Conservation (phyloP, 2,888 invertebrate species). For the Tenodera sinensis region DNA sequence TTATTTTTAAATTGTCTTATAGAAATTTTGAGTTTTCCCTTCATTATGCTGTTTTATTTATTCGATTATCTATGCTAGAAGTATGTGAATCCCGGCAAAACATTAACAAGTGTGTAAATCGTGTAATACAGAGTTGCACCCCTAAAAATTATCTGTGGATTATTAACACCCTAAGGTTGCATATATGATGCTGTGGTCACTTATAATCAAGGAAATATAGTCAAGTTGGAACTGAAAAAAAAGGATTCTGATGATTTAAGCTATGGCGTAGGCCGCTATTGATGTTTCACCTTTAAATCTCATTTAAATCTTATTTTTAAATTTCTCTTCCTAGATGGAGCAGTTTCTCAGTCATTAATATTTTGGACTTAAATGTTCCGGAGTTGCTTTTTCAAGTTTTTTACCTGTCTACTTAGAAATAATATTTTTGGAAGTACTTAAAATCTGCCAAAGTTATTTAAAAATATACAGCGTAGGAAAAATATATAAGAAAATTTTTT, state of each 20-base stretch:
- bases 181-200: background rate
- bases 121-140: too few relatives aligned
- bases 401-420: background rate
- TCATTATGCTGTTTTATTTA: too few relatives aligned
- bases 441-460: background rate
- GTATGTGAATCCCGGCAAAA: too few relatives aligned
- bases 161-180: background rate
- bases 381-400: background rate
- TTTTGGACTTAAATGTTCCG: background rate
- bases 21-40: too few relatives aligned
- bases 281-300: background rate
- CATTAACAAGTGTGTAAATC: too few relatives aligned
- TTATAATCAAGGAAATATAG: background rate
- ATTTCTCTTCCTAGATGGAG: background rate
- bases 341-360: background rate
- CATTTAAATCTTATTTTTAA: background rate
- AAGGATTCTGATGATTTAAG: background rate
- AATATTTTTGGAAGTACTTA: background rate
- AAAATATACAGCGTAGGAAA: background rate
- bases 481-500: too few relatives aligned
- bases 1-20: too few relatives aligned
- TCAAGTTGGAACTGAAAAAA: background rate
- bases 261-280: background rate
- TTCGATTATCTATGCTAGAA: too few relatives aligned
- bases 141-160: too few relatives aligned